Evolutionary conservation across 2,113 vertebrate species (phyloP).

Genomic region (Vicugna pacos): DNA sequence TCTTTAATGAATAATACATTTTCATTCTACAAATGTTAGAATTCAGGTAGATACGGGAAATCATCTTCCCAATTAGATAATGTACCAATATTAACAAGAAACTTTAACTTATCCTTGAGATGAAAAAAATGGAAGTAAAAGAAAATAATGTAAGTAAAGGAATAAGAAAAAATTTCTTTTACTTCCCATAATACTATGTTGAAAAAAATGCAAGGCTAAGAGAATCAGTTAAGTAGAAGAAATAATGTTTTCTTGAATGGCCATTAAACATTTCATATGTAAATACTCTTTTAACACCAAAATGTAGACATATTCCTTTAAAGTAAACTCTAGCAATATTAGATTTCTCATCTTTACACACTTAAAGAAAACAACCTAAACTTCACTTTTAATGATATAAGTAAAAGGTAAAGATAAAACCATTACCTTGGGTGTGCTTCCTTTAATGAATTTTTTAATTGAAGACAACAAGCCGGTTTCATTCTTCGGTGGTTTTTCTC

Average conservation of each 20-base stretch:
- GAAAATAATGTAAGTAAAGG: neutral
- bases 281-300: slow-evolving; percentile 20
- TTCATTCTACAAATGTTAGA: slow-evolving; percentile 2
- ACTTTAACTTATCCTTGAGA: slow-evolving; percentile 2
- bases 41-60: neutral
- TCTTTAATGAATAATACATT: neutral
- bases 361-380: neutral
- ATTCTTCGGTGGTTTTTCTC: slow-evolving; percentile 88
- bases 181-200: neutral
- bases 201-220: neutral
- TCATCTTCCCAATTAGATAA: neutral
- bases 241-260: slow-evolving; percentile 33
- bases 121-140: neutral
- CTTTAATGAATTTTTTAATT: slow-evolving; percentile 92
- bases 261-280: neutral
- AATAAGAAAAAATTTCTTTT: slow-evolving; percentile 38
- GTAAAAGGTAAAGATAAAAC: neutral
- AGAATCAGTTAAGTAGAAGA: neutral
- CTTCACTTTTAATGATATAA: neutral
- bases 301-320: neutral
- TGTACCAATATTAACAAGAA: neutral
- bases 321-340: neutral
- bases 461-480: slow-evolving; percentile 90
- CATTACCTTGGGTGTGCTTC: slow-evolving; percentile 90
- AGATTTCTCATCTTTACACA: neutral